Conservation (phyloP, 1,140 invertebrate genomes). For the Cotesia vestalis region DNA sequence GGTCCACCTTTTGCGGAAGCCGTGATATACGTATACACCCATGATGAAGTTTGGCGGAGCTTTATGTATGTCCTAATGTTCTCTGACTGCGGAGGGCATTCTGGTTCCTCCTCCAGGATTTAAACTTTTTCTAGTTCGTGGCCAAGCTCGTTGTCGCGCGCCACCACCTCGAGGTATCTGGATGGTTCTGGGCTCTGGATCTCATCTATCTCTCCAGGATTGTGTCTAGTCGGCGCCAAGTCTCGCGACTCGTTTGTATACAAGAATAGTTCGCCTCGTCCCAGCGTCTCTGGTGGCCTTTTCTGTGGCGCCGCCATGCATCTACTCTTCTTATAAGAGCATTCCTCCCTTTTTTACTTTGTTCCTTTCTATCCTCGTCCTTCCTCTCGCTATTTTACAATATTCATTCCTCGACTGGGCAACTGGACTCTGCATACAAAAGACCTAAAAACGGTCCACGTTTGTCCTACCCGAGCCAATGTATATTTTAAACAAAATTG, state of each 20-base stretch:
- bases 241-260: constrained; percentile 36
- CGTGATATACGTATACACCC: too few relatives aligned
- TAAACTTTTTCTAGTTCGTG: neutral
- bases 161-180: neutral
- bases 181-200: neutral
- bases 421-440: neutral
- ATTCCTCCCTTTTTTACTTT: neutral
- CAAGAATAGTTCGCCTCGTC: constrained; percentile 16
- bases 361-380: neutral
- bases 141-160: constrained; percentile 2
- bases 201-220: constrained; percentile 38
- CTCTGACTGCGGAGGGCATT: neutral
- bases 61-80: neutral
- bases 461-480: constrained; percentile 2
- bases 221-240: constrained; percentile 41
- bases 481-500: neutral
- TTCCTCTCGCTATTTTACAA: neutral
- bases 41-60: neutral
- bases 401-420: neutral
- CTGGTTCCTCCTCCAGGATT: neutral
- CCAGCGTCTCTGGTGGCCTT: neutral
- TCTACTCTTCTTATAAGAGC: neutral
- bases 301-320: constrained; percentile 10
- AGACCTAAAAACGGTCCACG: neutral
- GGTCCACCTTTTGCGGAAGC: too few relatives aligned